These are phyloP conservation scores for Cryptus armator DNA, from an alignment of 2,888 invertebrate genomes.

Conservation along the genomic window DNA sequence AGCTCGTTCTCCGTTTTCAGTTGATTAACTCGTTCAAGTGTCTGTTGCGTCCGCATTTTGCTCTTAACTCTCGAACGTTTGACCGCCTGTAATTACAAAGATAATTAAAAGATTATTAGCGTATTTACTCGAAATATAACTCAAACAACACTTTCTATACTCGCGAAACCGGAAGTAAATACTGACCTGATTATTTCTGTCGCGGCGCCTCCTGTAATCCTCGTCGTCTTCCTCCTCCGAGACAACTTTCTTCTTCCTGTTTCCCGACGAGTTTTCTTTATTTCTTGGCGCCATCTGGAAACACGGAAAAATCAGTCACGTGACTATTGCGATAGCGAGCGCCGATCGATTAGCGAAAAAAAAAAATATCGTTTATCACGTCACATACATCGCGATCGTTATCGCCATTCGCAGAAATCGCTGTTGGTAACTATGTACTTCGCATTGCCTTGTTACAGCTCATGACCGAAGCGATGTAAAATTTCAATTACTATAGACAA, in stretches of 20 bases:
- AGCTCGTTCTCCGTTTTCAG: slow-evolving; percentile 92
- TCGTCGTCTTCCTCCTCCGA: slow-evolving; percentile 90
- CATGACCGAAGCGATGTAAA: neutral
- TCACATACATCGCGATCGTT: slow-evolving; percentile 24
- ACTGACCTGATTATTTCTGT: slow-evolving; percentile 91
- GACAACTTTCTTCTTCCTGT: slow-evolving; percentile 77
- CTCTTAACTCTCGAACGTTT: slow-evolving; percentile 93
- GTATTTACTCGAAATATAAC: neutral
- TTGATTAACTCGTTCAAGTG: slow-evolving; percentile 90
- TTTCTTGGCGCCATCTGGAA: slow-evolving; percentile 83
- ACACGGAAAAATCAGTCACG: slow-evolving; percentile 43
- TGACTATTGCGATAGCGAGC: neutral
- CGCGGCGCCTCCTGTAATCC: slow-evolving; percentile 90
- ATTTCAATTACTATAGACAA: neutral
- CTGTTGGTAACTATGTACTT: slow-evolving; percentile 1
- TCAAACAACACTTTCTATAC: neutral
- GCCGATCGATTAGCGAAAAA: slow-evolving; percentile 7
- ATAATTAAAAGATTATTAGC: neutral
- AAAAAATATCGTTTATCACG: neutral
- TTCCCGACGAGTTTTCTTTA: slow-evolving; percentile 80
- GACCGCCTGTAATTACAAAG: slow-evolving; percentile 88
- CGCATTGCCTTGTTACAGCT: neutral
- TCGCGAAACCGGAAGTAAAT: neutral
- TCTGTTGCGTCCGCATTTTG: slow-evolving; percentile 92
- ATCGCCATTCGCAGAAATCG: slow-evolving; percentile 12